Conservation (phyloP, 2,797 vertebrate genomes). For the Falco columbarius region DNA sequence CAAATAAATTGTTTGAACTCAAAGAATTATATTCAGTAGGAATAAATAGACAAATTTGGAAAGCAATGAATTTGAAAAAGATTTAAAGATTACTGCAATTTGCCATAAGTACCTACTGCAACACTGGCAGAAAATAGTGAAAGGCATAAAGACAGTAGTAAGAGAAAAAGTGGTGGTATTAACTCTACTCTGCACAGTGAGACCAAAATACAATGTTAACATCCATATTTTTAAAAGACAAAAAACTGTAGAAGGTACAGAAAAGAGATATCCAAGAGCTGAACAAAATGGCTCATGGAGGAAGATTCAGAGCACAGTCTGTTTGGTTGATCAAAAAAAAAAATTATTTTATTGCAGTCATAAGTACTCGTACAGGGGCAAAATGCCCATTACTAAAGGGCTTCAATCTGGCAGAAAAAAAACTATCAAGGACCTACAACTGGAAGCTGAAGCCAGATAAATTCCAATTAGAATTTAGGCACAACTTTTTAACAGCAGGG, state of each 20-base stretch:
- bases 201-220: not conserved
- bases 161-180: not conserved
- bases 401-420: slow-evolving; percentile 1
- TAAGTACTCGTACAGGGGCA: not conserved
- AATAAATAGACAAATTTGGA: not conserved
- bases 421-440: not conserved
- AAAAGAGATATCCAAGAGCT: not conserved
- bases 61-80: not conserved
- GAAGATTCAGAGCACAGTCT: not conserved
- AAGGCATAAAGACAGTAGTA: not conserved
- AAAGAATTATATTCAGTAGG: not conserved
- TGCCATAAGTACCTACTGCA: not conserved
- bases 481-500: slow-evolving; percentile 1
- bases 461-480: slow-evolving; percentile 37
- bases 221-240: not conserved
- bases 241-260: not conserved
- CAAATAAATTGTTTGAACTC: not conserved
- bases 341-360: not conserved
- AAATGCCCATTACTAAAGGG: not conserved
- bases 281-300: not conserved
- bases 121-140: not conserved
- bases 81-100: not conserved
- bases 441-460: slow-evolving; percentile 11
- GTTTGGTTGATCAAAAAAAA: not conserved
- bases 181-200: not conserved